Conservation (phyloP, 2,888 invertebrate species). For the Dryocosmus kuriphilus region DNA sequence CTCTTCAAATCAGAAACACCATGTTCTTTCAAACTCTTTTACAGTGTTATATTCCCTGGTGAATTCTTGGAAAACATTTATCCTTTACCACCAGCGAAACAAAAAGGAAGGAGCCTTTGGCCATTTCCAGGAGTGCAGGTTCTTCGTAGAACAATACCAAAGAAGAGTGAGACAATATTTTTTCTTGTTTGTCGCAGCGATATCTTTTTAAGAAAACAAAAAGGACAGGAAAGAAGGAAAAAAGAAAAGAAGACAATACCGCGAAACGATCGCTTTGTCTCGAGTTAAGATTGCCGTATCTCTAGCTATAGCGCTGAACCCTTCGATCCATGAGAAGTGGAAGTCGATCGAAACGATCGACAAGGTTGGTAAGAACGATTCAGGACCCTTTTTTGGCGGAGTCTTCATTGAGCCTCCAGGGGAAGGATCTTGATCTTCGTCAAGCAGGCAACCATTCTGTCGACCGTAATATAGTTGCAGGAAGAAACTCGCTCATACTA, state of each 20-base stretch:
- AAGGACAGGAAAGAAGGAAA: constrained; percentile 38
- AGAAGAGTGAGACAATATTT: constrained; percentile 7
- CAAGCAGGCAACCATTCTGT: constrained; percentile 35
- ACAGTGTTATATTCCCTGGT: too few species aligned
- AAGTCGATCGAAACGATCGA: constrained; percentile 54
- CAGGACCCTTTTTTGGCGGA: constrained; percentile 50
- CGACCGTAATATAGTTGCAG: constrained; percentile 37
- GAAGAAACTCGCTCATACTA: constrained; percentile 36
- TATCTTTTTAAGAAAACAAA: constrained; percentile 38
- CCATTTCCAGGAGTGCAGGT: constrained; percentile 6
- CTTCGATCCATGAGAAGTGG: constrained; percentile 53
- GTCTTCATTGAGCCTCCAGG: constrained; percentile 37
- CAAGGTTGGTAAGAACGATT: constrained; percentile 58
- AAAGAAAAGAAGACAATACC: constrained; percentile 65
- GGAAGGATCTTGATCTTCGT: constrained; percentile 40
- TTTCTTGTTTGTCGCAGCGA: constrained; percentile 52
- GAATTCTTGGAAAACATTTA: too few species aligned
- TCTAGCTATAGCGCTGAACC: constrained; percentile 55
- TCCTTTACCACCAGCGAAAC: too few species aligned
- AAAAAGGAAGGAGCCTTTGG: background rate
- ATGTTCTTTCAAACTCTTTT: too few species aligned
- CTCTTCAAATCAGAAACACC: too few species aligned
- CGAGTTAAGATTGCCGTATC: constrained; percentile 57
- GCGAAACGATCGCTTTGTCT: constrained; percentile 71
- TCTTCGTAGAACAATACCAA: background rate